Evolutionary conservation across 64 coral and sea anemone species (phyloP), one percentile per base, ranked within the genome.

Genomic region (Montipora sp.): DNA sequence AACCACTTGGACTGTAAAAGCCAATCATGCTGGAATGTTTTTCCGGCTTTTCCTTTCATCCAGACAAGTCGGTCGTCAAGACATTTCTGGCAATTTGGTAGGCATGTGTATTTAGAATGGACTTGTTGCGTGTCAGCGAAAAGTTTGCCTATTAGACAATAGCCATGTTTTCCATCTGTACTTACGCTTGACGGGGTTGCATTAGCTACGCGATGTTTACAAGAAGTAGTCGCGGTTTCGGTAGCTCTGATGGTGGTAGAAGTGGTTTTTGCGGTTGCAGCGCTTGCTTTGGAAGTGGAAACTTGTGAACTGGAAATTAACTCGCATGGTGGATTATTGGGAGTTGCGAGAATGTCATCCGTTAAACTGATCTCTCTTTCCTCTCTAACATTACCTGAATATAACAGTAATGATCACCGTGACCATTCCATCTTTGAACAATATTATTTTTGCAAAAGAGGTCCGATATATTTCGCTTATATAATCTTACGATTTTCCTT

Each of bases 201-300:
- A 14, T 45, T 47, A 15, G 75, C 75, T 10, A 77, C 11, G 75
- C 75, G 45, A 77, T 77, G 75, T 77, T 50, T 78, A 50, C 11
- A 71, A 49, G 60, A 70, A 50, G 60, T 73, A 20, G 67, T 87
- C 11, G 0, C 47, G 15, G 67, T 73, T 22, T 68, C n/a, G 68
- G 60, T 87, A 19, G 48, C 69, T 66, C n/a, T 74, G 67, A 50
- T 47, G 4, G 46, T 87, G 20, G 63, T 80, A 90, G 88, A 55
- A 90, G 88, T 79, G 88, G 49, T 90, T 63, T 63, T 66, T 73
- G 74, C 80, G 88, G 74, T 90, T 63, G 57, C 51, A 55, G 51
- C 51, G 9, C 51, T 55, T 55, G 51, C 51, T 55, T 55, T 55
- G 6, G 51, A 55, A 74, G 16, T 70, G 47, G 70, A 67, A 74